Evolutionary conservation across 2,797 vertebrate species (phyloP).

Genomic region (Phaenicophaeus curvirostris): DNA sequence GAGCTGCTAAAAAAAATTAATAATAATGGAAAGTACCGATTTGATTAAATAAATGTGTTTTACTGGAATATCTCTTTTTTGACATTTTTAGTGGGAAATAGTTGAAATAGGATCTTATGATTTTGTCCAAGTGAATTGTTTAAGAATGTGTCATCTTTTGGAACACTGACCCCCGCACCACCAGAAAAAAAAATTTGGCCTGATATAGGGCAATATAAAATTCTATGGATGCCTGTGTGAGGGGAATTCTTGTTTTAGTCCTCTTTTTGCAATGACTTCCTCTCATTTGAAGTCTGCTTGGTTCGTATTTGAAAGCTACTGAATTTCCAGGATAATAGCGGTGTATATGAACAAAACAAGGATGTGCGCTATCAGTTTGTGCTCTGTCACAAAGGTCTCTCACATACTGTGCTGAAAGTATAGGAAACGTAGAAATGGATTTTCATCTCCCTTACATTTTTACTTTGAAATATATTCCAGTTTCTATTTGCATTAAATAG

Average conservation of each 20-base stretch:
- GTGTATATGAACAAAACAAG: background rate
- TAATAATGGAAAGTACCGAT: background rate
- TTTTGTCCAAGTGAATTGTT: background rate
- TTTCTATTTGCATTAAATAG: background rate
- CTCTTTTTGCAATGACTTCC: background rate
- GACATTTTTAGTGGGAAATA: background rate
- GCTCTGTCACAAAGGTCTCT: background rate
- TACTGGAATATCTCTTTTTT: background rate
- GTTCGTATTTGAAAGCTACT: background rate
- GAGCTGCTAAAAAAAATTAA: background rate
- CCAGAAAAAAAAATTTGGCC: background rate
- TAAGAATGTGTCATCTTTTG: background rate
- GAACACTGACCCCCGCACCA: rapidly evolving
- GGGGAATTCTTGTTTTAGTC: background rate
- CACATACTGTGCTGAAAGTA: background rate
- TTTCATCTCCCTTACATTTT: background rate
- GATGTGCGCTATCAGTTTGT: background rate
- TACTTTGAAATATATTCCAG: background rate
- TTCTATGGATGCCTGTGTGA: background rate
- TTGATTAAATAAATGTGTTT: background rate
- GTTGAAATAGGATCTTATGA: background rate
- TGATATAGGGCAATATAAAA: background rate
- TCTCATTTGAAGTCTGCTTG: background rate
- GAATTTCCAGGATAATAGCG: background rate
- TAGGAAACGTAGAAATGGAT: background rate